Base-by-base conservation (phyloP, 2,113 vertebrate genomes). In the Furnarius figulus region DNA sequence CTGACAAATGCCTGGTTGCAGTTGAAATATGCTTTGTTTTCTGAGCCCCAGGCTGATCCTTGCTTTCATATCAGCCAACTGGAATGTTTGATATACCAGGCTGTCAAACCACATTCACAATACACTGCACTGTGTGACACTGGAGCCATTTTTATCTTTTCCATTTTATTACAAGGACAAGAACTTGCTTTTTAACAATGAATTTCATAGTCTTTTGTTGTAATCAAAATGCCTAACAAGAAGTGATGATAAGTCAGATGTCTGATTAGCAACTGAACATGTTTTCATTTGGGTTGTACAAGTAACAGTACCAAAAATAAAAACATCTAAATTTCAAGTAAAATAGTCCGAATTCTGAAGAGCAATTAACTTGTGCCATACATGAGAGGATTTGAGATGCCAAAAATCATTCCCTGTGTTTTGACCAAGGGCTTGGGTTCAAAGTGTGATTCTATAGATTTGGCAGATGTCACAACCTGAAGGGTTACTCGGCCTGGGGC, bases 1-100 rank as follows among this genome's bases (percentile, higher is more conserved):
- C 63, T 81, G 61, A 80, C 10, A 1, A 86, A 62, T 0, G 44
- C 61, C 72, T 67, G 35, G 35, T 20, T 93, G 78, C 89, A 63
- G 53, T 8, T 78, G 85, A 86, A 93, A 90, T 62, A 31, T 44
- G 80, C 76, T 96, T 96, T 92, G 85, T 97, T 90, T 95, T 52
- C 74, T 58, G 80, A 87, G 85, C 73, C 86, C 82, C 1, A 3
- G 35, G 56, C 70, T 90, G 88, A 93, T 93, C 90, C 62, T 87
- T 53, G 71, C 56, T 89, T 89, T 88, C 49, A 12, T 59, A 68
- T 59, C 62, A 87, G 49, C 58, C 70, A 96, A 33, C 9, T 90
- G 73, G 87, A 95, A 96, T 91, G 70, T 67, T 83, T 58, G 73
- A 52, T 75, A 80, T 23, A 81, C 50, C 93, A 31, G 77, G 49